phyloP scores from a whole-genome alignment of 2,797 vertebrate species.

The Phylloscopus collybita region DNA sequence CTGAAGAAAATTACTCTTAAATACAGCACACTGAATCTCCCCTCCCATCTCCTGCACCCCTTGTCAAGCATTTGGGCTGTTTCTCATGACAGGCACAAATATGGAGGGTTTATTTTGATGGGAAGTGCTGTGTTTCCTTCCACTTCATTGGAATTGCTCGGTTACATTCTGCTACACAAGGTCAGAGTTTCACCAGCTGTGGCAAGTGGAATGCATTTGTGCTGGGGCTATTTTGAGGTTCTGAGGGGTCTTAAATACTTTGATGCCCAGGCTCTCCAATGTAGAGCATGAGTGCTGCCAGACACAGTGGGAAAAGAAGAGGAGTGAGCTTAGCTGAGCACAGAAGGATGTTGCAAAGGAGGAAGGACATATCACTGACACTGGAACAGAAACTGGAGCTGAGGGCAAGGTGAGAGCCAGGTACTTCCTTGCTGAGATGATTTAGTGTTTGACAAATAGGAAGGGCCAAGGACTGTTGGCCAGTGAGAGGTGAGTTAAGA shows the following conservation, averaged over 20 bases:
- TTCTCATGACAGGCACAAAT: not conserved
- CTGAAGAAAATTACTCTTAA: not conserved
- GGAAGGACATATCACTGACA: not conserved
- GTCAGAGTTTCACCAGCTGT: not conserved
- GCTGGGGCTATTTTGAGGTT: not conserved
- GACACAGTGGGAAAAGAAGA: not conserved
- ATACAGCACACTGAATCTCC: not conserved
- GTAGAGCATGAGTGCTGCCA: not conserved
- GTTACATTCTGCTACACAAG: not conserved
- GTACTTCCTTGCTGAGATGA: conserved; percentile 5
- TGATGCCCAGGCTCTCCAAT: not conserved
- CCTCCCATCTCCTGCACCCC: not conserved
- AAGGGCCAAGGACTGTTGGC: not conserved
- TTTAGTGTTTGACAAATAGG: conserved; percentile 3
- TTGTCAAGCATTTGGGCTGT: not conserved
- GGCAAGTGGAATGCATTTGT: not conserved
- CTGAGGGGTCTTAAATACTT: not conserved
- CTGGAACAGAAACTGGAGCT: not conserved
- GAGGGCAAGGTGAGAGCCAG: not conserved
- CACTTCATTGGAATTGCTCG: not conserved
- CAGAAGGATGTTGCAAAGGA: not conserved
- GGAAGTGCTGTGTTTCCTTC: not conserved
- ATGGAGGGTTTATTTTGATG: not conserved
- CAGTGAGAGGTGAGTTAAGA: not conserved
- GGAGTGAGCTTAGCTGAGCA: not conserved